These are phyloP conservation scores for Drosophila mayri DNA, from an alignment of 1,140 invertebrate species.

Conservation along the genomic window DNA sequence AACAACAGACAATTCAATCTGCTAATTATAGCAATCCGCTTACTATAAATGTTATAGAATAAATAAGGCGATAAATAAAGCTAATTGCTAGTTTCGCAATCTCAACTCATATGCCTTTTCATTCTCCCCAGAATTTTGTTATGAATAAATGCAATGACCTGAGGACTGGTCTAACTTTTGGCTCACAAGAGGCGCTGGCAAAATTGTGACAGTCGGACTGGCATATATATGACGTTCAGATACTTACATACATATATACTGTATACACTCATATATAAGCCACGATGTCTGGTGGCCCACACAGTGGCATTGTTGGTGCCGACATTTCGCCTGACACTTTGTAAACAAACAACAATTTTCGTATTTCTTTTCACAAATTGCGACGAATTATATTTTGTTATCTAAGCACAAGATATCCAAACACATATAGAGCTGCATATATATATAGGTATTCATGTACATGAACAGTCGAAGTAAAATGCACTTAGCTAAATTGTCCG, in stretches of 20 bases:
- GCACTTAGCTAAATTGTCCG: constrained; percentile 50
- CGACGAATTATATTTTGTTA: constrained; percentile 62
- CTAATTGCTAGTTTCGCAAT: constrained; percentile 37
- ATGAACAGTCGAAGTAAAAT: constrained; percentile 6
- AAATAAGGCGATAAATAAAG: constrained; percentile 11
- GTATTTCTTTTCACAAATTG: constrained; percentile 67
- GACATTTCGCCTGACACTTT: constrained; percentile 63
- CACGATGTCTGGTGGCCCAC: constrained; percentile 29
- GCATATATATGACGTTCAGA: constrained; percentile 37
- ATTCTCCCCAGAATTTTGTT: constrained; percentile 10
- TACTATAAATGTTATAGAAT: constrained; percentile 20
- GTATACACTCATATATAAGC: constrained; percentile 16
- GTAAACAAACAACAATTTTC: constrained; percentile 60
- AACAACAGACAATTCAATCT: constrained; percentile 6
- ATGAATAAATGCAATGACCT: constrained; percentile 32
- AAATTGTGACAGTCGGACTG: constrained; percentile 6
- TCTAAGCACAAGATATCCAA: constrained; percentile 58
- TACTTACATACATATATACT: constrained; percentile 24
- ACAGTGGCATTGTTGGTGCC: constrained; percentile 52
- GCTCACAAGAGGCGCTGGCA: constrained; percentile 12
- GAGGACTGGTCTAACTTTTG: constrained; percentile 23
- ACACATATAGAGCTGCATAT: constrained; percentile 3
- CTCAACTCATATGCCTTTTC: constrained; percentile 13
- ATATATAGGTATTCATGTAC: constrained; percentile 9
- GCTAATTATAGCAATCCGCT: constrained; percentile 34